Evolutionary conservation across 1,140 invertebrate genomes (phyloP).

Genomic region (Saxidomus purpurata): DNA sequence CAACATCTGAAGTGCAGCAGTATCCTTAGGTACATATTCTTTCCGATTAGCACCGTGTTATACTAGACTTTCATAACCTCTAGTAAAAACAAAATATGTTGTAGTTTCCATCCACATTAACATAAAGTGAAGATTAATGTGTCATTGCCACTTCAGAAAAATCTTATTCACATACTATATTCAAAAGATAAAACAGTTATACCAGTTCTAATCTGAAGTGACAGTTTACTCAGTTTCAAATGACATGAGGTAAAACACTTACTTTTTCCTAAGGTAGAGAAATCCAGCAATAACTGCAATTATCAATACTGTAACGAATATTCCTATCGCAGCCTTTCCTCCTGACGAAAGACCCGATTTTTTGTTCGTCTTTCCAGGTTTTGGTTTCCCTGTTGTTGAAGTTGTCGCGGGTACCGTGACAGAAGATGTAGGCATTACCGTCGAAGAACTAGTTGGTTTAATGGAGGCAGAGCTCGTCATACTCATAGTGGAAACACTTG

Average conservation of each 20-base stretch:
- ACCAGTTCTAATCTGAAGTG: too few relatives aligned
- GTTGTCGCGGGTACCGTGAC: background rate
- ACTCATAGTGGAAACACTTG: background rate
- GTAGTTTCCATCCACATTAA: too few relatives aligned
- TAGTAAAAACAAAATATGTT: too few relatives aligned
- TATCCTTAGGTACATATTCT: too few relatives aligned
- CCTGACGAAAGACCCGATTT: slow-evolving; percentile 6
- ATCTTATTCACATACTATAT: too few relatives aligned
- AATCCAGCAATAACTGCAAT: background rate
- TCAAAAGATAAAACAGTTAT: too few relatives aligned
- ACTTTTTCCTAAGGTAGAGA: background rate
- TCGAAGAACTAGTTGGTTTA: background rate
- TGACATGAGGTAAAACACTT: background rate
- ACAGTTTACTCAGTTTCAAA: too few relatives aligned
- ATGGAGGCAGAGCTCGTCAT: background rate
- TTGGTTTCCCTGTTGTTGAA: background rate
- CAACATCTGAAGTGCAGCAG: too few relatives aligned
- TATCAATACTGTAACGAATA: slow-evolving; percentile 5
- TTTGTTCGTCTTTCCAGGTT: background rate
- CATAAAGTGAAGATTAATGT: too few relatives aligned
- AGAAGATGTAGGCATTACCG: background rate
- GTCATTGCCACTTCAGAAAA: too few relatives aligned
- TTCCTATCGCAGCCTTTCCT: background rate
- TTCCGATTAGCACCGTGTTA: too few relatives aligned
- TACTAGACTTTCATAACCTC: too few relatives aligned